Base-by-base conservation (phyloP, 2,888 invertebrate genomes). In the Epiperipatus broadwayi region DNA sequence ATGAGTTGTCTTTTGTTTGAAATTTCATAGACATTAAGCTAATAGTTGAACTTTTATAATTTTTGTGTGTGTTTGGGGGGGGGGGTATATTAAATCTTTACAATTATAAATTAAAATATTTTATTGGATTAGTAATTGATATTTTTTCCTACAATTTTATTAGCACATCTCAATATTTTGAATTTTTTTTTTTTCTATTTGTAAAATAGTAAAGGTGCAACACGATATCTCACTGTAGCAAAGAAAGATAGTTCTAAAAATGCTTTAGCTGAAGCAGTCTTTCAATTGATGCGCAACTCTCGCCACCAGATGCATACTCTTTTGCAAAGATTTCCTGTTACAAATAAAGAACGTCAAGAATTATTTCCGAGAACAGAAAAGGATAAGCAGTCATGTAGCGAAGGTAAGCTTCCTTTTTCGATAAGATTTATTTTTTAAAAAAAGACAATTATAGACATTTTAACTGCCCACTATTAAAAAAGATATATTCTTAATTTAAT, bases 311-410 rank as follows among this genome's bases (percentile, higher is more conserved):
- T 75, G 43, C 65, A 65, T 1, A 68, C 65, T 48, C 55, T 78
- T 28, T 61, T 74, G 34, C 70, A 70, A 47, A 65, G 70, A 5
- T 75, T 68, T 53, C 78, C 78, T 0, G 64, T 78, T 30, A 73
- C 73, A 3, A 68, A 65, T 42, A 68, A 67, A 46, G 78, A 78
- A 58, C 68, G 72, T 38, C 72, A 75, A 49, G 77, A 78, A 45
- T 59, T 78, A 21, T 64, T 70, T 43, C 72, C 72, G 14, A 69
- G 70, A 25, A 70, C 70, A 0, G 76, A 77, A 51, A 68, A 73
- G 48, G 72, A 73, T 48, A 56, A 70, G 33, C 63, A 67, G 43
- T 66, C 69, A 10, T 68, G 65, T 41, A 53, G 64, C 30, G 62
- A 68, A 41, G 68, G 69, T 56, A 63, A 63, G 53, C 46, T 7